Evolutionary conservation across 2,888 invertebrate genomes (phyloP), one percentile per base, ranked within the genome.

Genomic region (Ferrisia virgata): DNA sequence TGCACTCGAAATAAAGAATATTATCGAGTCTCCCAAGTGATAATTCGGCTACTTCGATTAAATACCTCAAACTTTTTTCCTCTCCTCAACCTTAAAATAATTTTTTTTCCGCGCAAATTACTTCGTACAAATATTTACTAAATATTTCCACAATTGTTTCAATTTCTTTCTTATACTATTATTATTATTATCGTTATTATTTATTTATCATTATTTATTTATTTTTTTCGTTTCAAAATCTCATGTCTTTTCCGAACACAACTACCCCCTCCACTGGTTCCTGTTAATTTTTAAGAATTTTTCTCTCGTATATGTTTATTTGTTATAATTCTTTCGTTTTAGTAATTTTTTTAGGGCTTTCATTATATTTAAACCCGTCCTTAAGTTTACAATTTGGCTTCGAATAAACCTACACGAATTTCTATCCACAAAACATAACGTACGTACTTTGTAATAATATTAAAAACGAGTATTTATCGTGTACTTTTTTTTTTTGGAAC

Each of bases 311-410:
- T 25, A 18, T 28, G 3, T 47, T 8, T 64, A 64, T 64, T 64
- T 31, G 25, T 72, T 72, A 72, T n/a, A n/a, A n/a, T 64, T 64
- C 33, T 72, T 47, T 18, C 18, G 43, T 72, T 33, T n/a, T 72
- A 72, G 72, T 25, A 25, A 47, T 47, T 25, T 58, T 8, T 33
- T 33, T 72, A 72, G 72, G 72, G 72, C 72, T 72, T 72, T 72
- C 72, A 72, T 72, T 72, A 72, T 72, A 33, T 72, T 72, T 72
- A 72, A 72, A 33, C 72, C 72, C 72, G 72, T 72, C 72, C 72
- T 72, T 72, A 72, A 64, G n/a, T 33, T 72, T 72, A 72, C 33
- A 6, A 72, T 33, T 72, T 72, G 72, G 72, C 72, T 72, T 72
- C 25, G 6, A 72, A n/a, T 64, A 5, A 25, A 28, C n/a, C 6